Evolutionary conservation across 2,888 invertebrate species (phyloP).

Genomic region (Diloba caeruleocephala): DNA sequence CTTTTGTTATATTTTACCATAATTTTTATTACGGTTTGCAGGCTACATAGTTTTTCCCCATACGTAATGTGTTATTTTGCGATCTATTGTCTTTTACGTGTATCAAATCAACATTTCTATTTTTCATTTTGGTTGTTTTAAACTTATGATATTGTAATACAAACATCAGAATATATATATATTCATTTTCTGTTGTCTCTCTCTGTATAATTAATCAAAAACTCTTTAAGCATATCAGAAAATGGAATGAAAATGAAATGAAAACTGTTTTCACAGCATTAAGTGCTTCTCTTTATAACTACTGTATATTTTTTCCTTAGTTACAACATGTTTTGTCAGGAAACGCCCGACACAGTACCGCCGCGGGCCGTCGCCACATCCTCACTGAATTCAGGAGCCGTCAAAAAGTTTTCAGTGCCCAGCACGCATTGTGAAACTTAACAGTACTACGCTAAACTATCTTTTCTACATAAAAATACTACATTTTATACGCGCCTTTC

Average conservation of each 20-base stretch:
- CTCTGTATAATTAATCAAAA: too few species aligned
- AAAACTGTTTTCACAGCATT: neutral
- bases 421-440: constrained; percentile 67
- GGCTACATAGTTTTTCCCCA: too few species aligned
- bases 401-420: constrained; percentile 71
- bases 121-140: too few species aligned
- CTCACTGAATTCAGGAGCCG: constrained; percentile 73
- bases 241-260: too few species aligned
- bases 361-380: constrained; percentile 77
- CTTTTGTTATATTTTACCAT: too few species aligned
- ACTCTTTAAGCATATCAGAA: neutral
- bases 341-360: constrained; percentile 69
- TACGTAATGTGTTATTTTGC: too few species aligned
- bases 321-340: constrained; percentile 42
- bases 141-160: too few species aligned
- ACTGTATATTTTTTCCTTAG: constrained; percentile 33
- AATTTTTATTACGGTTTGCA: too few species aligned
- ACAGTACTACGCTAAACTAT: constrained; percentile 59
- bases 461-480: constrained; percentile 42
- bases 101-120: too few species aligned
- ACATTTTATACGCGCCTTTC: constrained; percentile 37
- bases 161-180: too few species aligned
- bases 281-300: constrained; percentile 8
- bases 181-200: too few species aligned
- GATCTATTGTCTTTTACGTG: too few species aligned